Percentiles rank a stretch among this genome's conserved stretches.
These are phyloP conservation scores for Struthio camelus DNA, from an alignment of 2,113 vertebrate genomes.

Conservation along the genomic window DNA sequence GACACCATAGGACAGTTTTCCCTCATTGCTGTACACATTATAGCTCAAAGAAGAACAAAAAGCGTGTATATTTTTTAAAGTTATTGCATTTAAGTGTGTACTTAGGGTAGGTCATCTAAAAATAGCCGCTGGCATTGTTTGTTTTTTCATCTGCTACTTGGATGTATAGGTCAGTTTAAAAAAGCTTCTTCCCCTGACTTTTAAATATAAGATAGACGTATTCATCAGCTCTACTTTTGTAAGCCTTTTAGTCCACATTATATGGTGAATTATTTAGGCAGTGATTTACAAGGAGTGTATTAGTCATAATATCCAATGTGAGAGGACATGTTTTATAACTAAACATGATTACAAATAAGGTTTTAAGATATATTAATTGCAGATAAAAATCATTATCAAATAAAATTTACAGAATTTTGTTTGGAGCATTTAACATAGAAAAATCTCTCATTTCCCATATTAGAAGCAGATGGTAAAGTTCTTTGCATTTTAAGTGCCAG, in stretches of 20 bases:
- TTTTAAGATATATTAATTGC: background rate
- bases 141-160: background rate
- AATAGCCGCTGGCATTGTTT: slow-evolving; percentile 4
- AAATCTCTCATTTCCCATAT: background rate
- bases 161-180: background rate
- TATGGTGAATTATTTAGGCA: background rate
- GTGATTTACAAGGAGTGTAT: background rate
- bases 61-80: background rate
- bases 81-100: background rate
- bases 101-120: background rate
- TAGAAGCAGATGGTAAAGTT: background rate
- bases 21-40: background rate
- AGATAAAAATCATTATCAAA: background rate
- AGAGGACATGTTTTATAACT: background rate
- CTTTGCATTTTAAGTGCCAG: background rate
- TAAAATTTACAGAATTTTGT: background rate
- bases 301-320: background rate
- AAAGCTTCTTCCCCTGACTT: background rate
- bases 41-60: slow-evolving; percentile 10
- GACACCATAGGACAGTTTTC: background rate
- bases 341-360: background rate
- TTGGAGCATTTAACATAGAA: background rate
- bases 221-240: background rate
- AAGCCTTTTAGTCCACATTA: background rate
- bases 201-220: background rate